Percentiles rank a stretch among this genome's conserved stretches.
Evolutionary conservation across 2,888 invertebrate genomes (phyloP).

Genomic region (Agapostemon virescens): DNA sequence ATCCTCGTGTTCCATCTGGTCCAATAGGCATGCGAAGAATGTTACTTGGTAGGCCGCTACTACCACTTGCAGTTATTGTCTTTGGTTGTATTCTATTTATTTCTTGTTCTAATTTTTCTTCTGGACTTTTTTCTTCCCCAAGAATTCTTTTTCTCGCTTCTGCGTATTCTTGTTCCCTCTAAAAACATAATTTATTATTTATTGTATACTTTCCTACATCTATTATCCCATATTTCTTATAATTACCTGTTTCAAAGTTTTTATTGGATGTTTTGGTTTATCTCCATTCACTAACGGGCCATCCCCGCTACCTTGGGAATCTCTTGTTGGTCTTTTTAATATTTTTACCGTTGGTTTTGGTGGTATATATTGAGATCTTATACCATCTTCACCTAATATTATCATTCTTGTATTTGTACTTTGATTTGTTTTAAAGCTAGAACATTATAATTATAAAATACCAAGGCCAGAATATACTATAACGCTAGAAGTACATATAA

Average conservation of each 20-base stretch:
- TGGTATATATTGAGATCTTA: slow-evolving; percentile 89
- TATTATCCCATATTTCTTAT: background rate
- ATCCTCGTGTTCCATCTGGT: slow-evolving; percentile 89
- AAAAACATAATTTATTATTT: slow-evolving; percentile 42
- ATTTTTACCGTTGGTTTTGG: slow-evolving; percentile 92
- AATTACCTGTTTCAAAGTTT: slow-evolving; percentile 86
- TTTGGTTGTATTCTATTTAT: slow-evolving; percentile 80
- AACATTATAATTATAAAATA: slow-evolving; percentile 36
- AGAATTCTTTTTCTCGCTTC: slow-evolving; percentile 94
- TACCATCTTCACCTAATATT: slow-evolving; percentile 89
- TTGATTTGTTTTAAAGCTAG: slow-evolving; percentile 68
- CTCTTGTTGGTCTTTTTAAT: slow-evolving; percentile 86
- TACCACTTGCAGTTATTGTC: slow-evolving; percentile 49
- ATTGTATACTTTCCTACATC: background rate
- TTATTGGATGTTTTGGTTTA: slow-evolving; percentile 88
- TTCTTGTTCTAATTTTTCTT: slow-evolving; percentile 81
- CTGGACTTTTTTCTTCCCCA: slow-evolving; percentile 91
- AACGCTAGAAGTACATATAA: background rate
- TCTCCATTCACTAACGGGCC: slow-evolving; percentile 85
- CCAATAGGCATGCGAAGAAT: slow-evolving; percentile 89
- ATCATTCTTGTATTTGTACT: slow-evolving; percentile 83
- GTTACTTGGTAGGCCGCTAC: slow-evolving; percentile 69
- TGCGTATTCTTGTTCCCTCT: slow-evolving; percentile 96
- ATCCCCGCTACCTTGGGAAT: slow-evolving; percentile 80
- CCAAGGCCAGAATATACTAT: background rate